Conservation (phyloP, 2,888 invertebrate genomes). For the Athripsodes cinereus region DNA sequence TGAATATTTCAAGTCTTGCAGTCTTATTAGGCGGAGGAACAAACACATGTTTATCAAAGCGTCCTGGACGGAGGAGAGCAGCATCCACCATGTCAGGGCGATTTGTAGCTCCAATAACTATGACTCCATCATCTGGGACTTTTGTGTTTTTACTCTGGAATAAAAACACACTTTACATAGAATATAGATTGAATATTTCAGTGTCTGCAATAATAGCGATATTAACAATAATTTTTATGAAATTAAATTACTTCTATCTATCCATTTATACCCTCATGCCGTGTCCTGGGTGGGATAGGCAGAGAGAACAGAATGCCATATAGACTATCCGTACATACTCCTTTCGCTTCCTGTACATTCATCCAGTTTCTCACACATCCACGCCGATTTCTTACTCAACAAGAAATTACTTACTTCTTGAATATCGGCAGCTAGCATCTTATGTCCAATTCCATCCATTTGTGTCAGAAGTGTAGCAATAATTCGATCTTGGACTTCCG, state of each 20-base stretch:
- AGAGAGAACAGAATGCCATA: too few species aligned
- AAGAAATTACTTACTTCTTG: neutral
- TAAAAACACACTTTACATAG: neutral
- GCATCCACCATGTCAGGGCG: slow-evolving; percentile 57
- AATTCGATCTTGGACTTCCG: slow-evolving; percentile 51
- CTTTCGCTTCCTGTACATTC: too few species aligned
- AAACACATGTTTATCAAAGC: slow-evolving; percentile 56
- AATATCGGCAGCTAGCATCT: slow-evolving; percentile 15
- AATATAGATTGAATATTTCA: neutral
- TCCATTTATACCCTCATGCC: too few species aligned
- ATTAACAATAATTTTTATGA: too few species aligned
- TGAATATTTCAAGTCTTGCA: slow-evolving; percentile 46
- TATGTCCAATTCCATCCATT: slow-evolving; percentile 56
- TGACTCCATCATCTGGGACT: slow-evolving; percentile 34
- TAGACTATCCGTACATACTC: too few species aligned
- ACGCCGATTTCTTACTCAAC: too few species aligned
- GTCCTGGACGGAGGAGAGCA: slow-evolving; percentile 56
- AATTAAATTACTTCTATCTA: too few species aligned
- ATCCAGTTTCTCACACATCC: too few species aligned
- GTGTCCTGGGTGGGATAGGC: too few species aligned
- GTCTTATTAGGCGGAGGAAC: slow-evolving; percentile 52
- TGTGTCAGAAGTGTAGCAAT: slow-evolving; percentile 57
- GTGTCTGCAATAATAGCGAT: too few species aligned
- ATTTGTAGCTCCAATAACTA: slow-evolving; percentile 61
- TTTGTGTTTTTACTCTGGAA: slow-evolving; percentile 8